Evolutionary conservation across 2,113 vertebrate genomes (phyloP).

Genomic region (Ariopsis seemanni): DNA sequence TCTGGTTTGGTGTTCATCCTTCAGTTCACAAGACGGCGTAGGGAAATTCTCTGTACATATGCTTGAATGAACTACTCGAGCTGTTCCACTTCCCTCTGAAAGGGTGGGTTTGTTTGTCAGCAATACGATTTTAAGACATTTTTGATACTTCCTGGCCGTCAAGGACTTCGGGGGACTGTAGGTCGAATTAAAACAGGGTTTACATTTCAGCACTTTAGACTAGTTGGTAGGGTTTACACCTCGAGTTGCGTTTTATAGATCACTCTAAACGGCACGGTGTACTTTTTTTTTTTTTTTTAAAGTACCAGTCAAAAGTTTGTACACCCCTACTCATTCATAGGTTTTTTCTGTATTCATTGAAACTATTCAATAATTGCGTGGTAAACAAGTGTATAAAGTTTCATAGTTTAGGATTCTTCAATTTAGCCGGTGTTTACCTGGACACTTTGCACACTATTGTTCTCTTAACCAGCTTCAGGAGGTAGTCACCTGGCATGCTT

Average conservation of each 20-base stretch:
- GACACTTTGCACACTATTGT: no score
- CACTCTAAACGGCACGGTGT: background rate
- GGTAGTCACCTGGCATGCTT: no score
- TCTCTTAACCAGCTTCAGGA: no score
- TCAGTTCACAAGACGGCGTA: background rate
- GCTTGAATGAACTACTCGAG: background rate
- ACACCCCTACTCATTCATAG: no score
- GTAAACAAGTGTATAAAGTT: no score
- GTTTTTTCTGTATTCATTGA: no score
- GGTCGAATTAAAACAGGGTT: background rate
- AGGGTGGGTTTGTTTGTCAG: background rate
- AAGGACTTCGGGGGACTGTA: background rate
- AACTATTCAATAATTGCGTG: no score
- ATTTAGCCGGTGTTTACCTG: no score
- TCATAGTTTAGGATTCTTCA: no score
- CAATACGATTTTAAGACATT: background rate
- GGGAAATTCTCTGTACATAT: background rate
- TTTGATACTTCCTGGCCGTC: background rate
- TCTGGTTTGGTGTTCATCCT: conserved; percentile 7
- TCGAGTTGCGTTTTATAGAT: background rate
- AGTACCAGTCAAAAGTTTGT: no score
- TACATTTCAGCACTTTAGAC: background rate
- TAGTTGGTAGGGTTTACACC: background rate
- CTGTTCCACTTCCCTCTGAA: background rate
- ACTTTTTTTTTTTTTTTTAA: no score